Percentiles rank a stretch among this genome's conserved stretches.
These are phyloP conservation scores for Drosophila mercatorum DNA, from an alignment of 2,888 invertebrate genomes.

Conservation along the genomic window DNA sequence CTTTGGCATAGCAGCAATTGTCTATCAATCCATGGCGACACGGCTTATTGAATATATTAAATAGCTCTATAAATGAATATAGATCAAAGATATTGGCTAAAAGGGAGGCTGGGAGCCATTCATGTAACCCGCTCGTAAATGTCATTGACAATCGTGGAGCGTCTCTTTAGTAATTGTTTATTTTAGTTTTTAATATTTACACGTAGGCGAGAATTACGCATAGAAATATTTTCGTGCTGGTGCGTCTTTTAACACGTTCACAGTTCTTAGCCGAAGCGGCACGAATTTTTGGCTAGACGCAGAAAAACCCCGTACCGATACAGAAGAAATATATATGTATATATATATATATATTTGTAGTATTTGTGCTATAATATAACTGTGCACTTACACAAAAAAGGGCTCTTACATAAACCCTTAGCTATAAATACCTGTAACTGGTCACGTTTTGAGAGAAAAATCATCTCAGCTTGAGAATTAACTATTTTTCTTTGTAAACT, in stretches of 20 bases:
- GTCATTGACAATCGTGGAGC: constrained; percentile 13
- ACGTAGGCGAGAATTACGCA: constrained; percentile 58
- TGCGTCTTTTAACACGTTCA: constrained; percentile 48
- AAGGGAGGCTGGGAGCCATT: constrained; percentile 13
- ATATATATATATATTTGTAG: neutral
- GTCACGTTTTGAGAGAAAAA: constrained; percentile 16
- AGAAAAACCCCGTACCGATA: constrained; percentile 24
- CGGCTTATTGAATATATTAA: neutral
- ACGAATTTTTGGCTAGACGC: constrained; percentile 40
- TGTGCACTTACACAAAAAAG: constrained; percentile 10
- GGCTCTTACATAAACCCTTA: constrained; percentile 32
- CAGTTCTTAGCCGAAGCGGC: constrained; percentile 25
- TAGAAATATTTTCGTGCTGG: constrained; percentile 35
- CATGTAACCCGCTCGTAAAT: constrained; percentile 16
- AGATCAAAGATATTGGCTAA: neutral
- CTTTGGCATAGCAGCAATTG: neutral
- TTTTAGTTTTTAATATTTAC: constrained; percentile 47
- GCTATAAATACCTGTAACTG: constrained; percentile 7
- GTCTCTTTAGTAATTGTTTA: neutral
- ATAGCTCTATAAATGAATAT: neutral
- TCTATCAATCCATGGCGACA: neutral
- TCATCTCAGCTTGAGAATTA: too few species aligned
- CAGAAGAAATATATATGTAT: neutral
- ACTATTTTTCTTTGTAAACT: neutral
- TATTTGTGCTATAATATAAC: neutral